These are phyloP conservation scores for Delia radicum DNA, from an alignment of 1,140 invertebrate species.

Conservation along the genomic window DNA sequence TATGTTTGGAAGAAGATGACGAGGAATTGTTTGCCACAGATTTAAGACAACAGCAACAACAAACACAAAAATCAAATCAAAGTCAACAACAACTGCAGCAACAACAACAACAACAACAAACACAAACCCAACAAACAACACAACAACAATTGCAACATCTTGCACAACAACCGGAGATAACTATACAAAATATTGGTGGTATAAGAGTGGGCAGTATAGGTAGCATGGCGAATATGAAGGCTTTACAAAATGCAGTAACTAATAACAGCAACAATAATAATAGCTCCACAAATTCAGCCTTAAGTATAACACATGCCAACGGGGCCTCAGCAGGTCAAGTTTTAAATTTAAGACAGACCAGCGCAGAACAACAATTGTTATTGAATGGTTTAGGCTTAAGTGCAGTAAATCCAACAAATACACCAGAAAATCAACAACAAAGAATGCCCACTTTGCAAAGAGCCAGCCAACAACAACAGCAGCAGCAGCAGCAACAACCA, in stretches of 20 bases:
- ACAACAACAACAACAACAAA: conserved; percentile 15
- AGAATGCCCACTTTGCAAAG: conserved; percentile 40
- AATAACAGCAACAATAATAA: conserved; percentile 24
- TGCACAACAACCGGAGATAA: conserved; percentile 38
- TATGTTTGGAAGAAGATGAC: conserved; percentile 48
- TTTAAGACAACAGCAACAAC: conserved; percentile 34
- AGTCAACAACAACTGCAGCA: neutral
- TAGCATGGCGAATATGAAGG: conserved; percentile 33
- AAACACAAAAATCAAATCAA: neutral
- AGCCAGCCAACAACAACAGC: conserved; percentile 33
- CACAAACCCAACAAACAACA: conserved; percentile 1
- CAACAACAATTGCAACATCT: conserved; percentile 6
- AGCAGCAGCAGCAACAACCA: neutral
- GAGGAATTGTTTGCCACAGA: conserved; percentile 48
- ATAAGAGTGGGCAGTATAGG: conserved; percentile 49
- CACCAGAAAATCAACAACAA: no score
- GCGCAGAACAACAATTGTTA: conserved; percentile 45
- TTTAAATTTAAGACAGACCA: conserved; percentile 30
- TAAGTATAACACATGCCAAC: conserved; percentile 13
- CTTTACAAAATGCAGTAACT: conserved; percentile 38
- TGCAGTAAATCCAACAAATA: conserved; percentile 38
- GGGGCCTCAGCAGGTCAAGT: neutral
- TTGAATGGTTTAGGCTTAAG: conserved; percentile 44
- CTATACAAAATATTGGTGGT: conserved; percentile 42
- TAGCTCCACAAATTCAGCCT: neutral